These are phyloP conservation scores for Ceriagrion tenellum DNA, from an alignment of 2,888 invertebrate genomes.

Conservation along the genomic window DNA sequence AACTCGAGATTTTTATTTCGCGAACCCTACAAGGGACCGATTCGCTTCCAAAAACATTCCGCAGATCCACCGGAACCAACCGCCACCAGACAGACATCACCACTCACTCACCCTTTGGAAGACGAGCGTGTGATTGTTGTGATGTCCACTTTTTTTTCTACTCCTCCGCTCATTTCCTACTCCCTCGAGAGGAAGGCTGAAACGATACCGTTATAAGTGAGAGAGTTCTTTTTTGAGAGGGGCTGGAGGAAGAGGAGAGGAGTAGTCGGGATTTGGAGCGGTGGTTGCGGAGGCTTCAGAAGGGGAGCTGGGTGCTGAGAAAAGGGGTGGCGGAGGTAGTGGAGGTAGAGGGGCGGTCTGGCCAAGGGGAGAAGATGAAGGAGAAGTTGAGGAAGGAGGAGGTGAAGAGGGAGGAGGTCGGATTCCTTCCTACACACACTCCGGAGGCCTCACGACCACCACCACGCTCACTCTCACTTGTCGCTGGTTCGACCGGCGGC, in stretches of 20 bases:
- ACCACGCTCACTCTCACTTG: slow-evolving; percentile 53
- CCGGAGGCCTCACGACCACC: slow-evolving; percentile 3
- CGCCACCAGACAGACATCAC: neutral
- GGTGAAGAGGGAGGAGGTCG: neutral
- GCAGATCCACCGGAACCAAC: neutral
- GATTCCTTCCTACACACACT: slow-evolving; percentile 5
- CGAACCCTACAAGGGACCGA: neutral
- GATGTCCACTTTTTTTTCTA: slow-evolving; percentile 34
- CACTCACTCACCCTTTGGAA: neutral
- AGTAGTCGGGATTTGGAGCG: neutral
- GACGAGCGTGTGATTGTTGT: slow-evolving; percentile 48
- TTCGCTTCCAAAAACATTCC: neutral
- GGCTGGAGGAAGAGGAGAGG: neutral
- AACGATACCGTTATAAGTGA: slow-evolving; percentile 63
- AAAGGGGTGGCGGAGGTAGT: neutral
- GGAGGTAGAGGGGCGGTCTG: neutral
- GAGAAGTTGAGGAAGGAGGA: neutral
- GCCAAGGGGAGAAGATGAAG: neutral
- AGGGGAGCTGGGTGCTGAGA: neutral
- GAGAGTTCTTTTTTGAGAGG: slow-evolving; percentile 37
- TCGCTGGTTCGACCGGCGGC: slow-evolving; percentile 35
- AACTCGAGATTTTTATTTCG: neutral
- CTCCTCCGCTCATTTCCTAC: neutral
- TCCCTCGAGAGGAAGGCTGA: neutral
- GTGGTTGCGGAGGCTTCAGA: neutral